These are phyloP conservation scores for Varanus salvator DNA, from an alignment of 2,113 vertebrate species.

Conservation along the genomic window DNA sequence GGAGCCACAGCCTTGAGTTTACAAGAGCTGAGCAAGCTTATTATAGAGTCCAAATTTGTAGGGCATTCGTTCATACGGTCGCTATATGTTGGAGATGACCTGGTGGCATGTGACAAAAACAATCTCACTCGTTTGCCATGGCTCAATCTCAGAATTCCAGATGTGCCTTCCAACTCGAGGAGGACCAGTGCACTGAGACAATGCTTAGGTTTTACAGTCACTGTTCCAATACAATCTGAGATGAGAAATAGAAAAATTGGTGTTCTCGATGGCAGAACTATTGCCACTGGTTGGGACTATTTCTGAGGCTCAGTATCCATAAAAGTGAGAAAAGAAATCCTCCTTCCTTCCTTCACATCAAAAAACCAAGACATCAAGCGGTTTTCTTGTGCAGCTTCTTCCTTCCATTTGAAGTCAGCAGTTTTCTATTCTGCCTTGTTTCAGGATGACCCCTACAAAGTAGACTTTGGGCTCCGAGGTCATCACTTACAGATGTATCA, in stretches of 20 bases:
- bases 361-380: neutral
- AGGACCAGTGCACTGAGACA: neutral
- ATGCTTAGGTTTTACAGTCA: neutral
- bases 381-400: accelerated
- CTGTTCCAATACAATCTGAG: accelerated
- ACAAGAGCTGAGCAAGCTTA: no score
- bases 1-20: no score
- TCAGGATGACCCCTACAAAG: neutral
- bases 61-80: no score
- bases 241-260: accelerated
- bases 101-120: no score
- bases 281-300: neutral
- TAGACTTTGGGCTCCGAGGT: neutral
- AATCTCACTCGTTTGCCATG: no score
- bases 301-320: neutral
- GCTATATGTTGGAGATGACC: no score
- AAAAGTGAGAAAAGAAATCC: neutral
- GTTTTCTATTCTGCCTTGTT: accelerated
- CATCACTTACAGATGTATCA: neutral
- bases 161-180: neutral
- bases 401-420: neutral
- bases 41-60: no score
- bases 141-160: no score
- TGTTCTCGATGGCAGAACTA: accelerated
- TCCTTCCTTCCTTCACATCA: neutral